A percentile compares a stretch with the other conserved stretches of the same genome.
phyloP scores from a whole-genome alignment of 2,888 invertebrate species.

The Gnatocerus cornutus region DNA sequence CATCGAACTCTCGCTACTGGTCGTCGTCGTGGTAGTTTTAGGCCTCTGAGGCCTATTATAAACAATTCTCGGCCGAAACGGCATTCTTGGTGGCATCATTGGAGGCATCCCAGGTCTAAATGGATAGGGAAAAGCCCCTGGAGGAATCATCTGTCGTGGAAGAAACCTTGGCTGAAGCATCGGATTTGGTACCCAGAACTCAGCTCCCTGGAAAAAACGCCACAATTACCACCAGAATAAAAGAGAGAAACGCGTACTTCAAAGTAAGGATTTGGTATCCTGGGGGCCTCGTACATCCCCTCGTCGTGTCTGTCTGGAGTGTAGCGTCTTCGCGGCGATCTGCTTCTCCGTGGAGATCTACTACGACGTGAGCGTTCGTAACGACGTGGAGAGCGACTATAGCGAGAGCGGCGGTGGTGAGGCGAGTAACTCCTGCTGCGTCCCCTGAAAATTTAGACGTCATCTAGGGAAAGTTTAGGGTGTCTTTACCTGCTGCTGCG shows the following conservation, averaged over 20 bases:
- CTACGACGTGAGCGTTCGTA: slow-evolving; percentile 6
- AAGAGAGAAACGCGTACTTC: slow-evolving; percentile 7
- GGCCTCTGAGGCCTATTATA: slow-evolving; percentile 22
- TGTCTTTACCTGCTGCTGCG: slow-evolving; percentile 10
- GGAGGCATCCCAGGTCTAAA: slow-evolving; percentile 19
- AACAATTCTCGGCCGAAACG: slow-evolving; percentile 30
- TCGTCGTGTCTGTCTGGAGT: slow-evolving; percentile 13
- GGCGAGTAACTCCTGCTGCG: slow-evolving; percentile 17
- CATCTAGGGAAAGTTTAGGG: neutral
- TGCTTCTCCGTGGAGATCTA: slow-evolving; percentile 8
- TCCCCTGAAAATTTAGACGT: neutral
- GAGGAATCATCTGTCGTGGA: slow-evolving; percentile 33
- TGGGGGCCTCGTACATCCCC: slow-evolving; percentile 1
- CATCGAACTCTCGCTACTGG: neutral
- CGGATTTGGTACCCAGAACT: slow-evolving; percentile 37
- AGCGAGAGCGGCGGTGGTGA: slow-evolving; percentile 5
- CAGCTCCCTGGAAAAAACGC: slow-evolving; percentile 20
- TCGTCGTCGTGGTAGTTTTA: neutral
- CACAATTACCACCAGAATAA: slow-evolving; percentile 7
- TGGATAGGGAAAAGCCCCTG: slow-evolving; percentile 29
- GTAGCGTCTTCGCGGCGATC: slow-evolving; percentile 26
- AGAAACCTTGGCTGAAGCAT: slow-evolving; percentile 26
- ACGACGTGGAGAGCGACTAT: slow-evolving; percentile 13
- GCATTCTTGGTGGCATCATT: slow-evolving; percentile 7
- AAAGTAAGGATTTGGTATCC: slow-evolving; percentile 23